These are phyloP conservation scores for Drosophila picticornis DNA, from an alignment of 2,888 invertebrate genomes.

Conservation along the genomic window DNA sequence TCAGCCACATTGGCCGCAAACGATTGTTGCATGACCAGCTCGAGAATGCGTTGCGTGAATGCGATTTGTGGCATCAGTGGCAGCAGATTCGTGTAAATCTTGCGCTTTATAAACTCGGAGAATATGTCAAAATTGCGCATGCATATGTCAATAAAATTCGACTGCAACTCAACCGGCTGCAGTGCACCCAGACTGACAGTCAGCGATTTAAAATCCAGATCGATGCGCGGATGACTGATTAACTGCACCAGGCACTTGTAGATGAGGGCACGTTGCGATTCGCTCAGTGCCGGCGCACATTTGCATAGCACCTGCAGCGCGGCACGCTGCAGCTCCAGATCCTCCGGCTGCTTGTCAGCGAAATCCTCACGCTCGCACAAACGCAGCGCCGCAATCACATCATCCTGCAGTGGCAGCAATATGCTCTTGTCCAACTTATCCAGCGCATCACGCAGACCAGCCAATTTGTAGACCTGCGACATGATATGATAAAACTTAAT, in stretches of 20 bases:
- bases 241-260: slow-evolving; percentile 78
- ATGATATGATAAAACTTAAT: slow-evolving; percentile 77
- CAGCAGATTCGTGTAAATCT: slow-evolving; percentile 78
- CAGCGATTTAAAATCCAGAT: slow-evolving; percentile 71
- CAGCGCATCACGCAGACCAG: slow-evolving; percentile 51
- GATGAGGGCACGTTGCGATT: slow-evolving; percentile 76
- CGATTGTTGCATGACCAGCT: slow-evolving; percentile 74
- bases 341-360: slow-evolving; percentile 62
- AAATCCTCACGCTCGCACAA: slow-evolving; percentile 60
- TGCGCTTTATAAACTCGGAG: slow-evolving; percentile 76
- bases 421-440: slow-evolving; percentile 85
- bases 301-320: slow-evolving; percentile 75
- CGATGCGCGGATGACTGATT: slow-evolving; percentile 71
- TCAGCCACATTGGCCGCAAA: slow-evolving; percentile 59
- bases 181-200: slow-evolving; percentile 77
- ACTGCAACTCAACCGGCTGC: slow-evolving; percentile 80
- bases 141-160: slow-evolving; percentile 78
- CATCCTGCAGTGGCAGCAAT: slow-evolving; percentile 64
- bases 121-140: slow-evolving; percentile 75
- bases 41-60: slow-evolving; percentile 77
- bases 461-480: slow-evolving; percentile 77
- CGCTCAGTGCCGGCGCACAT: slow-evolving; percentile 72
- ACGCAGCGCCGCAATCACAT: slow-evolving; percentile 72
- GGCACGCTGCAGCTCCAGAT: slow-evolving; percentile 77
- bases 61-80: slow-evolving; percentile 79